Evolutionary conservation across 2,797 vertebrate species (phyloP).

Genomic region (Lagocephalus sceleratus): DNA sequence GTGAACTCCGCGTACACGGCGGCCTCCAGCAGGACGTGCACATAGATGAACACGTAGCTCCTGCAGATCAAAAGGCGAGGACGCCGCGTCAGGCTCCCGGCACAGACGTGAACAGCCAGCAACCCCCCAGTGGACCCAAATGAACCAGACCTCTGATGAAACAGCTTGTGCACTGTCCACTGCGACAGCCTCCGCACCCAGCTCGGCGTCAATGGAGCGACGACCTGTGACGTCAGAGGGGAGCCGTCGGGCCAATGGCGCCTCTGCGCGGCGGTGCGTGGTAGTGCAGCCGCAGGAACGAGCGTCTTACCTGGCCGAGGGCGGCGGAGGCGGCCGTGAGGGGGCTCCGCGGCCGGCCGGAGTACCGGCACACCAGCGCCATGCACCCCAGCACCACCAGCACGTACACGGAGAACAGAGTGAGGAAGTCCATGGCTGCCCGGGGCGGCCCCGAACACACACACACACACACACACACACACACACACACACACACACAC

Average conservation of each 20-base stretch:
- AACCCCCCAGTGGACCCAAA: neutral
- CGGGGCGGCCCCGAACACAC: conserved; percentile 22
- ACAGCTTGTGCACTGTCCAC: conserved; percentile 75
- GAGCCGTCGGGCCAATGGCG: conserved; percentile 8
- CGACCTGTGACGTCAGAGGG: conserved; percentile 60
- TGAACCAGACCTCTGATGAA: conserved; percentile 83
- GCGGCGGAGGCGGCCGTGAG: conserved; percentile 44
- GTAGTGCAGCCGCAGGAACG: neutral
- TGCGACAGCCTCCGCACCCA: conserved; percentile 73
- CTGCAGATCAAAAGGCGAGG: conserved; percentile 64
- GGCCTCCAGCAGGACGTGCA: conserved; percentile 84
- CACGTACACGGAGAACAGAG: conserved; percentile 83
- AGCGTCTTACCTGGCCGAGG: conserved; percentile 59
- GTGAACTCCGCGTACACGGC: conserved; percentile 87
- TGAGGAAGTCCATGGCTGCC: conserved; percentile 88
- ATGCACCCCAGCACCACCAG: conserved; percentile 69
- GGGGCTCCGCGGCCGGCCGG: conserved; percentile 67
- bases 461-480: no score
- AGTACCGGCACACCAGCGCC: conserved; percentile 76
- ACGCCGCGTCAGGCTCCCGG: neutral
- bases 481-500: no score
- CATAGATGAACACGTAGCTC: conserved; percentile 80
- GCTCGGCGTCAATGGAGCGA: conserved; percentile 75
- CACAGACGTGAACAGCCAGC: neutral
- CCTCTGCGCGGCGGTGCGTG: conserved; percentile 7